phyloP scores from a whole-genome alignment of 1,140 invertebrate genomes.

The Diabrotica virgifera region DNA sequence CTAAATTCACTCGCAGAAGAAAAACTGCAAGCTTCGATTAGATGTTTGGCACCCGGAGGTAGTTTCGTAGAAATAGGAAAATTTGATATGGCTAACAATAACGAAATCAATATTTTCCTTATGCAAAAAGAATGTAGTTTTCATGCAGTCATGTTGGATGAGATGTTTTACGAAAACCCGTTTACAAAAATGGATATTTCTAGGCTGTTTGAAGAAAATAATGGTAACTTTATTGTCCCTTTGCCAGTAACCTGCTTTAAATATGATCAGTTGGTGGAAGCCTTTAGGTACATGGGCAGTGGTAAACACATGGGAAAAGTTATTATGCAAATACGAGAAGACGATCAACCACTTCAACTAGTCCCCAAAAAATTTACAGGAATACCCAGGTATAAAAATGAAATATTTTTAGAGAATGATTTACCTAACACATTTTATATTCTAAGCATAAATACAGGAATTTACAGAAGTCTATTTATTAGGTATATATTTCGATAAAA shows the following conservation, averaged over 20 bases:
- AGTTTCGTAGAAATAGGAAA: constrained; percentile 78
- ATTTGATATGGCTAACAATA: constrained; percentile 67
- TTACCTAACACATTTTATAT: too few species aligned
- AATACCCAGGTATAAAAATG: too few species aligned
- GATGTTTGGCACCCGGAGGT: constrained; percentile 68
- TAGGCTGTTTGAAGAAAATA: constrained; percentile 57
- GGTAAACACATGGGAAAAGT: constrained; percentile 89
- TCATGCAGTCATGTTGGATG: constrained; percentile 83
- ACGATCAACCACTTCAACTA: too few species aligned
- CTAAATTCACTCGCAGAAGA: constrained; percentile 68
- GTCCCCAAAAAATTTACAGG: too few species aligned
- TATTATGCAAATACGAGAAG: constrained; percentile 63
- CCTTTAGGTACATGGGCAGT: constrained; percentile 72
- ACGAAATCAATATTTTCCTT: constrained; percentile 64
- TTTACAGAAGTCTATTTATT: too few species aligned
- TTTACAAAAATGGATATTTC: constrained; percentile 48
- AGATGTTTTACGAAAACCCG: constrained; percentile 57
- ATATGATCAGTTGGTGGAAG: constrained; percentile 60
- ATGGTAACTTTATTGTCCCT: constrained; percentile 53
- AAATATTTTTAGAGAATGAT: too few species aligned
- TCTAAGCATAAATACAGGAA: too few species aligned
- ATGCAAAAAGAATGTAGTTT: constrained; percentile 84
- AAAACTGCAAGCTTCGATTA: constrained; percentile 69
- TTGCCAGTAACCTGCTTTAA: constrained; percentile 60
- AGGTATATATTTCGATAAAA: too few species aligned